Conservation (phyloP, 1,140 invertebrate species). For the Wasmannia auropunctata region DNA sequence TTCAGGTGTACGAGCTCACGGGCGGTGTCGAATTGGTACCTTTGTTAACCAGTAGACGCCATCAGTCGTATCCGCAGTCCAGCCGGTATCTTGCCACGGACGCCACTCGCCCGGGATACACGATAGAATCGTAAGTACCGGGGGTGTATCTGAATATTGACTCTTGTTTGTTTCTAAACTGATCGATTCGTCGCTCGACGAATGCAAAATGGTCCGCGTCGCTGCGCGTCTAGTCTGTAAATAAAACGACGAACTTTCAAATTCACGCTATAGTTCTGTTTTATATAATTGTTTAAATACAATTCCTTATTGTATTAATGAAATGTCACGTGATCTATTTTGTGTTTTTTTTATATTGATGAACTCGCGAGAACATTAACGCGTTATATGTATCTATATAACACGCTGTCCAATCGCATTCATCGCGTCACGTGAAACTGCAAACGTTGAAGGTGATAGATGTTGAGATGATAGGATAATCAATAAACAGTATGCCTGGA, state of each 20-base stretch:
- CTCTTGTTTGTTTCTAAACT: background rate
- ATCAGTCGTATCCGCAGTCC: slow-evolving; percentile 74
- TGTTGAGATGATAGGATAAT: slow-evolving; percentile 7
- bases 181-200: background rate
- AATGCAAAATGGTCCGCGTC: background rate
- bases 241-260: background rate
- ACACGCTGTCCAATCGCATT: background rate
- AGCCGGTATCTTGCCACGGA: slow-evolving; percentile 85
- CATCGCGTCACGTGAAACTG: background rate
- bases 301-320: background rate
- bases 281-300: background rate
- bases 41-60: slow-evolving; percentile 86
- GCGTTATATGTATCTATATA: background rate
- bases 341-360: slow-evolving; percentile 5
- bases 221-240: background rate
- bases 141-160: background rate
- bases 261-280: background rate
- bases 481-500: background rate
- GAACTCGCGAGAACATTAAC: too few relatives aligned
- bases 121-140: slow-evolving; percentile 80
- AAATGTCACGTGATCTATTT: background rate
- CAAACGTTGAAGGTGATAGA: background rate
- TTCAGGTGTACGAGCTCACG: slow-evolving; percentile 83
- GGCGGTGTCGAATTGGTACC: slow-evolving; percentile 89
- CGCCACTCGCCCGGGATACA: slow-evolving; percentile 84